phyloP scores from a whole-genome alignment of 1,140 invertebrate genomes.

The Orchesella cincta region DNA sequence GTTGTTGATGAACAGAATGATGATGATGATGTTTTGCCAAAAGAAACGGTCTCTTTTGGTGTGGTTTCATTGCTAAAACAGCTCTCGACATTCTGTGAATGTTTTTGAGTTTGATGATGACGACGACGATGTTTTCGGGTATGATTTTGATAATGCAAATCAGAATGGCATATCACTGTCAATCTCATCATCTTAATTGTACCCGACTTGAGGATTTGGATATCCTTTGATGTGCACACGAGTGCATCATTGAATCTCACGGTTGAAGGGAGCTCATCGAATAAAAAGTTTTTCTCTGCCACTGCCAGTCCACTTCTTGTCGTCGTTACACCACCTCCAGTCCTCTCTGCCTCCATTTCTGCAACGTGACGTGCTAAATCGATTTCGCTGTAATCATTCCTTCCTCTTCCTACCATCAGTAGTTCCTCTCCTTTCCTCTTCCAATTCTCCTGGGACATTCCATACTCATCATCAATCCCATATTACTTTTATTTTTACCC shows the following conservation, averaged over 20 bases:
- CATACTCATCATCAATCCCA: background rate
- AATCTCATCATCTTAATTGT: constrained; percentile 48
- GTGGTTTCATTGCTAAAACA: background rate
- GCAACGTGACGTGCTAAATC: constrained; percentile 18
- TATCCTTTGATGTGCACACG: constrained; percentile 43
- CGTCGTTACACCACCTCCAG: background rate
- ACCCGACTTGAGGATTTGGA: constrained; percentile 44
- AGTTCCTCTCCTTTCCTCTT: background rate
- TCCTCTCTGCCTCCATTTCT: background rate
- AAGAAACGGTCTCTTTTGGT: background rate
- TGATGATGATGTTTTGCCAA: background rate
- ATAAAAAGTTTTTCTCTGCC: background rate
- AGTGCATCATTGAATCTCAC: constrained; percentile 44
- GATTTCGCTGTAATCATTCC: constrained; percentile 20
- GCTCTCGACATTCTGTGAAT: too few relatives aligned
- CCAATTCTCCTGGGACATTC: constrained; percentile 1
- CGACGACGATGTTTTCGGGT: too few relatives aligned
- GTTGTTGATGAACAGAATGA: constrained; percentile 1
- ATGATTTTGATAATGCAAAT: constrained; percentile 28
- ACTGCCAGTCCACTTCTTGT: background rate
- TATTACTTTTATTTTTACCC: too few relatives aligned
- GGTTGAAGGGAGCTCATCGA: constrained; percentile 22
- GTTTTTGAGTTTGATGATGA: constrained; percentile 1
- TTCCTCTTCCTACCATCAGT: background rate
- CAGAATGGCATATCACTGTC: constrained; percentile 41